Percentiles rank a stretch among this genome's conserved stretches.
Conservation (phyloP, 2,888 invertebrate genomes). For the Exocentrus adspersus region DNA sequence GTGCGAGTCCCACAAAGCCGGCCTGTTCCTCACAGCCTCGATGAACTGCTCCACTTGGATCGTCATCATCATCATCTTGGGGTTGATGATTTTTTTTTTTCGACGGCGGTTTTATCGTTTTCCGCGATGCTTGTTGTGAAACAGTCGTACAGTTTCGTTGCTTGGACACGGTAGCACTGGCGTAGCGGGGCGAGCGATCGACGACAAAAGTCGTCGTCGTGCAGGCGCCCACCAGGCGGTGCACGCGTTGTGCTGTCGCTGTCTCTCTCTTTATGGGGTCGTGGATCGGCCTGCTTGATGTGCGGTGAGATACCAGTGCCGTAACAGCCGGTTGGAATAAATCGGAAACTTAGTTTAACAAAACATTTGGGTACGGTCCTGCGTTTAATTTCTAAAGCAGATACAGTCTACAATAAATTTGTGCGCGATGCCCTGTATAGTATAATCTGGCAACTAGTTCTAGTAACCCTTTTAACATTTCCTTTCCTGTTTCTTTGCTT, state of each 20-base stretch:
- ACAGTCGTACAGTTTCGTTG: neutral
- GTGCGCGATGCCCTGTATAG: no score
- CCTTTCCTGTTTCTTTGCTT: no score
- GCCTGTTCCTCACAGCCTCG: constrained; percentile 3
- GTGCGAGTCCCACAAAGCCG: constrained; percentile 10
- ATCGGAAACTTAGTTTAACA: no score
- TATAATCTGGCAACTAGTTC: no score
- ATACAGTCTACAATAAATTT: no score
- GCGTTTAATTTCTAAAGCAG: no score
- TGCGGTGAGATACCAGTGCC: neutral
- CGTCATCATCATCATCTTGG: neutral
- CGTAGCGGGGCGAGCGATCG: neutral
- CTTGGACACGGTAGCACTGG: neutral
- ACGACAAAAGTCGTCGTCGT: constrained; percentile 1
- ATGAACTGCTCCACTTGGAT: neutral
- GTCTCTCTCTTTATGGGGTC: no score
- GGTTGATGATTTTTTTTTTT: neutral
- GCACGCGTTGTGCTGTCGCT: constrained; percentile 1
- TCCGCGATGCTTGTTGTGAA: no score
- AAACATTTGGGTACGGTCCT: no score
- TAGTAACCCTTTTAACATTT: no score
- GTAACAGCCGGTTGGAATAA: neutral
- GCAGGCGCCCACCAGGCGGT: neutral
- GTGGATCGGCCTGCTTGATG: neutral
- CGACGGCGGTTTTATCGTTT: no score